Conservation (phyloP, 2,113 vertebrate species). For the Oreochromis spilurus region DNA sequence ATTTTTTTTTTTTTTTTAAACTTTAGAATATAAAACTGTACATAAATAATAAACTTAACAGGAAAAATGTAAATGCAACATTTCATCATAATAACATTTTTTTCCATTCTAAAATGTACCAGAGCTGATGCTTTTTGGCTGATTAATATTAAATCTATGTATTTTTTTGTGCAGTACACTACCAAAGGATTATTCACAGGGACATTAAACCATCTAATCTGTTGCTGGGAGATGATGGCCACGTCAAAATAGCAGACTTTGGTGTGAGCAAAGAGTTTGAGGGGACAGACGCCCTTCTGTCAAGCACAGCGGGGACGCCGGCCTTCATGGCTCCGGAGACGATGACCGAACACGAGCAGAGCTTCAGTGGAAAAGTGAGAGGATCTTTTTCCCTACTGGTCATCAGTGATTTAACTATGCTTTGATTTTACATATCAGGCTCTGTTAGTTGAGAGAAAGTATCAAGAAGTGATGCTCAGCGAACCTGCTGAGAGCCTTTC, state of each 20-base stretch:
- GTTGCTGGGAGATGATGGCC: constrained; percentile 89
- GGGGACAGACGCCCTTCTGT: constrained; percentile 86
- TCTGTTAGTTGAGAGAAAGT: background rate
- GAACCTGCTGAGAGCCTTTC: background rate
- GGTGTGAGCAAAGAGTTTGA: constrained; percentile 95
- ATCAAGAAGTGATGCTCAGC: background rate
- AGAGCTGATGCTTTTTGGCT: too few relatives aligned
- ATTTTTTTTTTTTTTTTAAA: too few relatives aligned
- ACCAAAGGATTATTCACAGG: constrained; percentile 93
- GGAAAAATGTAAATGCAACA: background rate
- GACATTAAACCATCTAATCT: constrained; percentile 98
- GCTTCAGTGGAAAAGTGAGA: constrained; percentile 90
- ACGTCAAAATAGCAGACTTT: constrained; percentile 92
- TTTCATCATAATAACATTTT: background rate
- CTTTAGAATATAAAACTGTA: background rate
- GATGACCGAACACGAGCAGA: constrained; percentile 81
- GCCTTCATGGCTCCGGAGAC: constrained; percentile 96
- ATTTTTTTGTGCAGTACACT: constrained; percentile 79
- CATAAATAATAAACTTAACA: background rate
- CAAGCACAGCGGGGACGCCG: constrained; percentile 87
- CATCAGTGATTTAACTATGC: background rate
- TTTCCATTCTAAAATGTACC: background rate
- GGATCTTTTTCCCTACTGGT: background rate
- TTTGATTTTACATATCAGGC: background rate
- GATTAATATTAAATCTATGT: background rate